Conservation (phyloP, 2,888 invertebrate genomes). For the Adelognathus sp. region DNA sequence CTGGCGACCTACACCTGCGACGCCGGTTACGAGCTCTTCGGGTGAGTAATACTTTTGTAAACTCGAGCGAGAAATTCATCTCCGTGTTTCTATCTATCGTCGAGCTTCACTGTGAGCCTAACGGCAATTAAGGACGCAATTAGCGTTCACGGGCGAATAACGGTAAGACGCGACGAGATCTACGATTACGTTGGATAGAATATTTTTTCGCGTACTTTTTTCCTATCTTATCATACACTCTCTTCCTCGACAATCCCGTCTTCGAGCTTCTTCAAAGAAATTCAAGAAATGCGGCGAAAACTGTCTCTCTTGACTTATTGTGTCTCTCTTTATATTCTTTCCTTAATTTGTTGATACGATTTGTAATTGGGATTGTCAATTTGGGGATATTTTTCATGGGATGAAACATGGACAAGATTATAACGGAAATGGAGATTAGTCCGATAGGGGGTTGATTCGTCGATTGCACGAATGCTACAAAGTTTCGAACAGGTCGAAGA, state of each 20-base stretch:
- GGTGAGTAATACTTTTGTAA: slow-evolving; percentile 78
- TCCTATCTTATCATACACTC: neutral
- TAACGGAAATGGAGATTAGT: neutral
- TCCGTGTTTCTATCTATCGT: neutral
- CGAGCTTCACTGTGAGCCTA: neutral
- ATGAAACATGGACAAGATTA: neutral
- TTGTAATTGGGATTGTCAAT: neutral
- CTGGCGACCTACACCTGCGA: slow-evolving; percentile 92
- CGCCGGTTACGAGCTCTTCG: slow-evolving; percentile 94
- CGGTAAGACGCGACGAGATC: slow-evolving; percentile 44
- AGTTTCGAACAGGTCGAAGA: too few species aligned
- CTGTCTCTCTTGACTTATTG: too few species aligned
- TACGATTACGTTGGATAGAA: slow-evolving; percentile 20
- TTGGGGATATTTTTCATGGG: neutral
- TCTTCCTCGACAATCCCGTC: too few species aligned
- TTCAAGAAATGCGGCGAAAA: too few species aligned
- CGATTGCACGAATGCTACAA: too few species aligned
- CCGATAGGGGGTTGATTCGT: neutral
- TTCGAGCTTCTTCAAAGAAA: too few species aligned
- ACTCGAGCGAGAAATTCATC: neutral
- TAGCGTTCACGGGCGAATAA: slow-evolving; percentile 57
- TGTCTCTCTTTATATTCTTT: neutral
- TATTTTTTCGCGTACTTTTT: neutral
- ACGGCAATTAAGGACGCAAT: slow-evolving; percentile 59
- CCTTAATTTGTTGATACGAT: neutral